These are phyloP conservation scores for Cynodonichthys magdalenae DNA, from an alignment of 2,797 vertebrate species.

Conservation along the genomic window DNA sequence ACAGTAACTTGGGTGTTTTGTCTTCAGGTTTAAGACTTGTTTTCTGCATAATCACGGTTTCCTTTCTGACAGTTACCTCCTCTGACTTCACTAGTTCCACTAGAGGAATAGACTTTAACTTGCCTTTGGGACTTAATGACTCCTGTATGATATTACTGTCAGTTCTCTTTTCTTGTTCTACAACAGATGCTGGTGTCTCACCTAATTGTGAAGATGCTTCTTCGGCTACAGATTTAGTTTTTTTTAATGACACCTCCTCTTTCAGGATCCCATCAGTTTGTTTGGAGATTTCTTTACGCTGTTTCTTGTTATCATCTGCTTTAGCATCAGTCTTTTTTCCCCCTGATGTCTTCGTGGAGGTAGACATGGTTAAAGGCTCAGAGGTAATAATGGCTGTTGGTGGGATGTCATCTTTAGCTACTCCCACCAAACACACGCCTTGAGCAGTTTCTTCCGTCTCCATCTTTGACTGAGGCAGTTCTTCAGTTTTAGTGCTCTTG, in stretches of 20 bases:
- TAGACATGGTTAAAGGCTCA: conserved; percentile 8
- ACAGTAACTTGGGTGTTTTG: conserved; percentile 16
- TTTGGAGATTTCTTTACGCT: conserved; percentile 18
- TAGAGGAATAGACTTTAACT: conserved; percentile 22
- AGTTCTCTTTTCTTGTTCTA: conserved; percentile 46
- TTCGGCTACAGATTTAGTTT: conserved; percentile 29
- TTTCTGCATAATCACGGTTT: conserved; percentile 60
- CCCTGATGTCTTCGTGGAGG: conserved; percentile 18
- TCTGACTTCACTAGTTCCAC: conserved; percentile 42
- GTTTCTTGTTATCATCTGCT: conserved; percentile 13
- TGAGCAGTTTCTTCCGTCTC: conserved; percentile 19
- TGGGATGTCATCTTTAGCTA: conserved; percentile 22
- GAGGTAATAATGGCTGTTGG: conserved; percentile 15
- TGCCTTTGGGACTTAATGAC: conserved; percentile 18
- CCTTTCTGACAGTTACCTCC: conserved; percentile 46
- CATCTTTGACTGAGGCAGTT: conserved; percentile 21
- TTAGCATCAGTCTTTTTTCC: conserved; percentile 24
- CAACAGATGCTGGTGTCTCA: conserved; percentile 32
- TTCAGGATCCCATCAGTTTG: conserved; percentile 16
- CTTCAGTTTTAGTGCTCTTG: conserved; percentile 32
- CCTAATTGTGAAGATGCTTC: neutral
- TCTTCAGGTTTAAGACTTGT: conserved; percentile 36
- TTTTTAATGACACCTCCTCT: conserved; percentile 15
- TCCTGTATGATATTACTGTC: conserved; percentile 35
- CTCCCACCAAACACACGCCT: conserved; percentile 16